Evolutionary conservation across 2,113 vertebrate species (phyloP), one percentile per base, ranked within the genome.

Genomic region (Marcusenius ussheri): DNA sequence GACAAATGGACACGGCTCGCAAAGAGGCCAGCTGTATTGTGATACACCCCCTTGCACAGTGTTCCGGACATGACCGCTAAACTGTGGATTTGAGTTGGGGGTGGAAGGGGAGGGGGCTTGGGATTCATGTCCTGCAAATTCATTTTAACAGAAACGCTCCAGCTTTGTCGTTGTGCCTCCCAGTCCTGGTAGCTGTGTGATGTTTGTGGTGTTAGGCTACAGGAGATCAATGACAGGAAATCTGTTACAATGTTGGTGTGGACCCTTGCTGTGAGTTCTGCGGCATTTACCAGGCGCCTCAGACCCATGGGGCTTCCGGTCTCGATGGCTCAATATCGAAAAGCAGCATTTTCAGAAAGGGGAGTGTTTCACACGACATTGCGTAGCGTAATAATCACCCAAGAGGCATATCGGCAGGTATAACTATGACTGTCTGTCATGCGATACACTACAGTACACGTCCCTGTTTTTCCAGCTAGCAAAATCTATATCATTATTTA

Each of bases 1-100:
- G 93, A 62, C 86, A 91, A 91, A 93, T 42, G 89, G 89, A 89
- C 89, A 62, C 5, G 39, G 80, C 87, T 89, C 89, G 7, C 80
- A n/a, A 42, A 21, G 24, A 51, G 50, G 35, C 89, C 87, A 45
- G 87, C 53, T 88, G 53, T 88, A 88, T 88, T 31, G 31, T n/a
- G 50, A 62, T 58, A 89, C 89, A 27, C 74, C 89, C 49, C 47
- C 39, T 53, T 39, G 11, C 74, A 42, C 39, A 80, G 35, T 3
- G 80, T 85, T 13, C 80, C n/a, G 53, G 80, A 89, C n/a, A 50
- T 83, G 74, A 31, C 53, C 39, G 39, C 56, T 21, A 46, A 85
- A 58, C 53, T 56, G 56, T 84, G 80, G 39, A 84, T 85, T 56
- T 89, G 89, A 56, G 51, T 7, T 80, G 31, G 24, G 24, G 19